Base-by-base conservation (phyloP, 2,797 vertebrate species). In the Artibeus jamaicensis region DNA sequence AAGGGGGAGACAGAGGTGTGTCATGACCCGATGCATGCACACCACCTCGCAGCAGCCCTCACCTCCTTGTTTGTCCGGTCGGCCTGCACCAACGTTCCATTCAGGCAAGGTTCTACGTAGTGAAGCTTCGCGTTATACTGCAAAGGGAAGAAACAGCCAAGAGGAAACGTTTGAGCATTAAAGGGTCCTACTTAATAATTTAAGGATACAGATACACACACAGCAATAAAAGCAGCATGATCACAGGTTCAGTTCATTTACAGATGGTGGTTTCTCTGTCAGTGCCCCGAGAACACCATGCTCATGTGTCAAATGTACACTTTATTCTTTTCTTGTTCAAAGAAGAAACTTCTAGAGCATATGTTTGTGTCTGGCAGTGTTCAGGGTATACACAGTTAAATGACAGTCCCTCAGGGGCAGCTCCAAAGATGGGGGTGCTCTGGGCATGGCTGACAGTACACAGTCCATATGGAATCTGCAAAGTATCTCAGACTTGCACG, bases 31-130 rank as follows among this genome's bases (percentile, higher is more conserved):
- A 6, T 2, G 37, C 9, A 1, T 42, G 87, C 24, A 1, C 10
- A n/a, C 9, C 18, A 34, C 6, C 46, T 9, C 15, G n/a, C 7
- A 22, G 39, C 50, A 95, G 83, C 89, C 50, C 99, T 99, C 98
- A 99, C 99, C 98, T 99, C 99, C 99, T 99, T 99, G 98, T 99
- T 99, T 97, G 99, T 99, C 97, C 99, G 98, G 95, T 99, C 99
- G 9, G 99, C 99, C 98, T 99, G 99, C 92, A 99, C 99, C 98
- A 99, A 98, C 0, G 99, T 99, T 97, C 99, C 99, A 85, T 99
- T 99, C 93, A 99, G 98, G 95, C 99, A 99, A 0, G 99, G 99
- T 92, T 99, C 99, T 95, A 99, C 99, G 1, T 99, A 99, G 97
- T 99, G 99, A 83, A 99, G 97, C 77, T 99, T 99, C 98, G 99